Percentiles rank a stretch among this genome's conserved stretches.
phyloP scores from a whole-genome alignment of 2,797 vertebrate genomes.

The Cichlasoma orientale region DNA sequence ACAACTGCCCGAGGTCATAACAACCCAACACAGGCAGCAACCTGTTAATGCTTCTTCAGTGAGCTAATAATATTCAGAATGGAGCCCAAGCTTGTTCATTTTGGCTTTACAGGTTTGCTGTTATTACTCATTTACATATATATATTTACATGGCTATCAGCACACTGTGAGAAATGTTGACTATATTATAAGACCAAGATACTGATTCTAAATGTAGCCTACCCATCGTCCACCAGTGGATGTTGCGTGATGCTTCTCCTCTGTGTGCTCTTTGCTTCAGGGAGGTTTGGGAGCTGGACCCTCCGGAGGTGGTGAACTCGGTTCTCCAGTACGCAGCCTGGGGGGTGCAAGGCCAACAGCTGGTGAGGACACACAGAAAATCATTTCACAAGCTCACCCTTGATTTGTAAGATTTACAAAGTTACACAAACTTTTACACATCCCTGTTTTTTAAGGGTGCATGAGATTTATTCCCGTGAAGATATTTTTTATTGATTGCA shows the following conservation, averaged over 20 bases:
- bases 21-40: too few relatives aligned
- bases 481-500: too few relatives aligned
- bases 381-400: not conserved
- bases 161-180: too few relatives aligned
- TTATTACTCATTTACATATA: not conserved
- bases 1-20: too few relatives aligned
- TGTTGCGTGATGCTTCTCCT: not conserved
- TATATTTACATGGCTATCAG: too few relatives aligned
- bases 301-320: conserved; percentile 80
- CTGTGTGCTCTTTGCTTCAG: conserved; percentile 38
- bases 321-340: conserved; percentile 81
- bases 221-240: not conserved
- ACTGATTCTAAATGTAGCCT: not conserved
- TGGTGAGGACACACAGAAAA: conserved; percentile 58
- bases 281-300: conserved; percentile 81
- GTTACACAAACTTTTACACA: not conserved
- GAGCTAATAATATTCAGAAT: not conserved
- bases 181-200: too few relatives aligned
- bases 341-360: conserved; percentile 80
- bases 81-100: not conserved
- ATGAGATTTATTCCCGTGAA: not conserved
- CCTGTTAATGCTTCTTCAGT: not conserved
- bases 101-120: not conserved
- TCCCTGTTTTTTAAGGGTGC: not conserved
- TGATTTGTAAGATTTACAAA: not conserved